Evolutionary conservation across 2,113 vertebrate genomes (phyloP), one percentile per base, ranked within the genome.

Genomic region (Actenoides lindsayi): DNA sequence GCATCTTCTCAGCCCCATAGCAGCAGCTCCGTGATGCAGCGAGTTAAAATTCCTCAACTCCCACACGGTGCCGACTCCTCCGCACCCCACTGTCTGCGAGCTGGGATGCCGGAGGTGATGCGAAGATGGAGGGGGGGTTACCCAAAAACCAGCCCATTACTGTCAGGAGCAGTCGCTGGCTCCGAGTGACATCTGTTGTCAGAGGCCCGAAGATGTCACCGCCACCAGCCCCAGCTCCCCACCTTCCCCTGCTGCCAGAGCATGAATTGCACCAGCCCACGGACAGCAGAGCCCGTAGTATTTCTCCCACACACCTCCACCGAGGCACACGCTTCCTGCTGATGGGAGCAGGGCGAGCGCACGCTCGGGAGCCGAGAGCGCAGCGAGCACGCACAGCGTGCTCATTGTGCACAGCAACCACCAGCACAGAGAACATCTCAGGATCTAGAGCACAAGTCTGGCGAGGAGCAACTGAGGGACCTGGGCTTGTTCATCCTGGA

Each of bases 371-470:
- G 79, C 87, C 79, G 24, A 24, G 83, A 23, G 83, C 19, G 2
- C 76, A 3, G 67, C 33, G 2, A 35, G 44, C 14, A 4, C 5
- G 7, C 62, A 1, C 1, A 7, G 37, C 1, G 51, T 6, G 33
- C 51, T 20, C 50, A 1, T 23, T 3, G 5, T 1, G 23, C 59
- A 1, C 59, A 4, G 25, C 21, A 2, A 24, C 20, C 5, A 2
- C 41, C 25, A 1, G 28, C 44, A 15, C 59, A 51, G 50, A 27
- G 50, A 51, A 25, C 50, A 51, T 27, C 24, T 51, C 50, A 51
- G 50, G 50, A 51, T 27, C 25, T 27, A 51, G 13, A 51, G 25
- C 11, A 53, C 51, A 50, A 48, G 21, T 24, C 10, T 50, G 48
- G 48, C 23, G 48, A 50, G 46, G 18, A 46, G 46, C 9, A 10